These are phyloP conservation scores for Ips nitidus DNA, from an alignment of 1,140 invertebrate species.

Conservation along the genomic window DNA sequence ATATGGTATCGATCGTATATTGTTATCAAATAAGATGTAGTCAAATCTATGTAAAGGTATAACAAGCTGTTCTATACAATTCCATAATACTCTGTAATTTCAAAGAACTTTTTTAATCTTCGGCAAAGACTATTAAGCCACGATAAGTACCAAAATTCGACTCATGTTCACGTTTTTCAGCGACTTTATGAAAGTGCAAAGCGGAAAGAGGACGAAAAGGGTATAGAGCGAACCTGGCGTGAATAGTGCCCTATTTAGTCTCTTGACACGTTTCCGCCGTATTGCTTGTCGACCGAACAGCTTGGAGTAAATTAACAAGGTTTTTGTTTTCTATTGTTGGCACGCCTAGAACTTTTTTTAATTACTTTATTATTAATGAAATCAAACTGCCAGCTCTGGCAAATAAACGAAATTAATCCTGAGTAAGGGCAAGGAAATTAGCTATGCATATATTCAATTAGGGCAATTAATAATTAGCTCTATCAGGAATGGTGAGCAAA, in stretches of 20 bases:
- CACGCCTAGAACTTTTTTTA: slow-evolving; percentile 1
- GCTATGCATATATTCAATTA: too few relatives aligned
- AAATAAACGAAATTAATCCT: background rate
- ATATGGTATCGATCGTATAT: too few relatives aligned
- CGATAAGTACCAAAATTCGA: background rate
- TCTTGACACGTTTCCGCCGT: slow-evolving; percentile 26
- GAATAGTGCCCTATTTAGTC: slow-evolving; percentile 28
- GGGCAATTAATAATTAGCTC: too few relatives aligned
- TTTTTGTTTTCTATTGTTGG: slow-evolving; percentile 19
- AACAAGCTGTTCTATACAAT: too few relatives aligned
- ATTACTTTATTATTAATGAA: background rate
- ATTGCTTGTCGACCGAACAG: slow-evolving; percentile 19
- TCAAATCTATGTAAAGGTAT: too few relatives aligned
- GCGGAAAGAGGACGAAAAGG: slow-evolving; percentile 9
- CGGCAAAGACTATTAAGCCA: background rate
- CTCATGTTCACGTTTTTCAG: slow-evolving; percentile 6
- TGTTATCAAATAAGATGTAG: too few relatives aligned
- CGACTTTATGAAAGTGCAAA: slow-evolving; percentile 8
- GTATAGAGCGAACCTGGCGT: slow-evolving; percentile 10
- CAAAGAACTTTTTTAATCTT: background rate
- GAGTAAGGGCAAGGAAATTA: too few relatives aligned
- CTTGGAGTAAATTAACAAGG: slow-evolving; percentile 13
- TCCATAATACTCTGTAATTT: background rate
- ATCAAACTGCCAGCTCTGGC: background rate
- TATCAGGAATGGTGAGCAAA: too few relatives aligned